These are phyloP conservation scores for Drosophila ohnishii DNA, from an alignment of 1,140 invertebrate species.

Conservation along the genomic window DNA sequence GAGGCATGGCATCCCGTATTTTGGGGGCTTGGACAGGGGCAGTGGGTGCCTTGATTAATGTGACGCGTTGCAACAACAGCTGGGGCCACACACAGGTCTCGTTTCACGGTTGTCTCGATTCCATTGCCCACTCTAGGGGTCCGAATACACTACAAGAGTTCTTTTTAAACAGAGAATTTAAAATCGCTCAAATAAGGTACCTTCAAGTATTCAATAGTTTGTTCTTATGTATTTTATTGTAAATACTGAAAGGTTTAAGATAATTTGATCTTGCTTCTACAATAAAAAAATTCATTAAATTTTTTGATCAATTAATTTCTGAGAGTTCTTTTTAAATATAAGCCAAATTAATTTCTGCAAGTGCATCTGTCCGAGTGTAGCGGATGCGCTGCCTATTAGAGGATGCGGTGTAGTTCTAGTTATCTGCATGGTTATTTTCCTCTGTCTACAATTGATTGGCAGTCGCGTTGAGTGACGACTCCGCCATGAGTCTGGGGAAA, in stretches of 20 bases:
- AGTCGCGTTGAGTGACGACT: slow-evolving; percentile 38
- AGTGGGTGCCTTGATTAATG: slow-evolving; percentile 71
- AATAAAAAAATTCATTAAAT: too few species aligned
- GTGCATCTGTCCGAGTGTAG: slow-evolving; percentile 26
- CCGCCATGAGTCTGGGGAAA: slow-evolving; percentile 21
- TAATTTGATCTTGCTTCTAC: too few species aligned
- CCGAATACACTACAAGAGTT: slow-evolving; percentile 8
- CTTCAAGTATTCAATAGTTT: neutral
- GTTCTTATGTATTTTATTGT: neutral
- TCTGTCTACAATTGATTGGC: slow-evolving; percentile 48
- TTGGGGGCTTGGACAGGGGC: slow-evolving; percentile 35
- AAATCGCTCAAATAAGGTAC: neutral
- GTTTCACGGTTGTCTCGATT: slow-evolving; percentile 23
- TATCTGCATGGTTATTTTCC: slow-evolving; percentile 52
- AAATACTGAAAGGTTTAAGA: too few species aligned
- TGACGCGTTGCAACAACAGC: slow-evolving; percentile 61
- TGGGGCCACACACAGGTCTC: slow-evolving; percentile 41
- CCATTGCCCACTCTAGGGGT: slow-evolving; percentile 8
- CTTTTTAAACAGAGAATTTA: too few species aligned
- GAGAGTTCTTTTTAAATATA: too few species aligned
- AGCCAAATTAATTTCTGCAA: neutral
- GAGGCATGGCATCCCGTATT: slow-evolving; percentile 6
- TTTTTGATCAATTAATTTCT: neutral
- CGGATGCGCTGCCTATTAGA: slow-evolving; percentile 64
- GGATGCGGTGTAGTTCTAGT: slow-evolving; percentile 67